These are phyloP conservation scores for Phyllostomus discolor DNA, from an alignment of 2,113 vertebrate genomes.

Conservation along the genomic window DNA sequence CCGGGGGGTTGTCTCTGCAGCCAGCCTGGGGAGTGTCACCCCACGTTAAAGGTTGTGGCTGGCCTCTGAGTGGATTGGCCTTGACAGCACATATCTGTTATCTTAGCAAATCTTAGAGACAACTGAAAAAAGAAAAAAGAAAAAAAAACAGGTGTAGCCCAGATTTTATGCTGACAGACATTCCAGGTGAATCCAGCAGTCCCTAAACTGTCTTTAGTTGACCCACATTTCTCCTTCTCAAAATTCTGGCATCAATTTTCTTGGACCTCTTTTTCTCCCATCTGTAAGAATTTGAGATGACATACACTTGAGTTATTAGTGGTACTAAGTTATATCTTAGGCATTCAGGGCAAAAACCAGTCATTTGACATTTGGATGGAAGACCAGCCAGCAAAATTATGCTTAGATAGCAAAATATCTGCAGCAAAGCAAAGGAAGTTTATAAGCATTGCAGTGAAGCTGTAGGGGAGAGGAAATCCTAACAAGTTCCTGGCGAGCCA, in stretches of 20 bases:
- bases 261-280: not conserved
- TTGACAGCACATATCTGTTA: not conserved
- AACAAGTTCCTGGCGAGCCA: not conserved
- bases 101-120: not conserved
- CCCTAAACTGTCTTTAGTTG: not conserved
- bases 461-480: not conserved
- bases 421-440: not conserved
- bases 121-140: not conserved
- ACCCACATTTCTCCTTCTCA: constrained; percentile 17
- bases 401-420: constrained; percentile 32
- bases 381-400: not conserved
- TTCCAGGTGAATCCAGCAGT: not conserved
- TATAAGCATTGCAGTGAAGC: not conserved
- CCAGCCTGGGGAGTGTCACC: not conserved
- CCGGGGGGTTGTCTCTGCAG: not conserved
- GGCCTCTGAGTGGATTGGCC: not conserved
- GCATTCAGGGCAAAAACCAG: not conserved
- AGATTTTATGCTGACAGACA: not conserved
- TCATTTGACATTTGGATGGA: not conserved
- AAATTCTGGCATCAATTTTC: not conserved
- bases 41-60: not conserved
- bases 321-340: not conserved
- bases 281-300: not conserved
- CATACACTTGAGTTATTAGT: not conserved
- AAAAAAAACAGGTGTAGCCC: not conserved